Evolutionary conservation across 2,888 invertebrate species (phyloP).

Genomic region (Parelbella ahira): DNA sequence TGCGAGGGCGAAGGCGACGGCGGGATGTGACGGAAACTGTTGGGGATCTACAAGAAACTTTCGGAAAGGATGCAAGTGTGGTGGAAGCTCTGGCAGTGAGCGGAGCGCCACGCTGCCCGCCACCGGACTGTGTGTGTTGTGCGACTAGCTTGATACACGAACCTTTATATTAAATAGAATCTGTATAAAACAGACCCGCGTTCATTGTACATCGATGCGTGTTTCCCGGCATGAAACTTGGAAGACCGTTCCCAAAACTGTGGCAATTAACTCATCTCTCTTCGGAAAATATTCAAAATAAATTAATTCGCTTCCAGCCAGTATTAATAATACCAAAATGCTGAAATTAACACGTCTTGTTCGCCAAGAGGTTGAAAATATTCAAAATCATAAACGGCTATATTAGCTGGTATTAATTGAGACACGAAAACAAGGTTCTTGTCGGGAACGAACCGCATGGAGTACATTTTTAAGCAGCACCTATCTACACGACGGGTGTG

Average conservation of each 20-base stretch:
- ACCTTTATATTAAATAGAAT: conserved; percentile 8
- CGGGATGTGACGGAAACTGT: conserved; percentile 96
- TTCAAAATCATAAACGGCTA: no score
- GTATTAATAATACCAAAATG: no score
- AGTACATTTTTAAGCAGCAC: conserved; percentile 2
- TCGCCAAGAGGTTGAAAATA: no score
- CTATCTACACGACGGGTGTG: conserved; percentile 2
- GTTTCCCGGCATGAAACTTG: conserved; percentile 16
- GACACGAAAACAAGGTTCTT: conserved; percentile 2
- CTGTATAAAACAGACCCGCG: conserved; percentile 4
- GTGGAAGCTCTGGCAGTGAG: conserved; percentile 90
- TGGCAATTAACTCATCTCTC: no score
- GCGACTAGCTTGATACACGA: conserved; percentile 19
- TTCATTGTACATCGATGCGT: conserved; percentile 1
- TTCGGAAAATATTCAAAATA: no score
- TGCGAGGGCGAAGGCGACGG: conserved; percentile 77
- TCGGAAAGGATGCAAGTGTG: conserved; percentile 93
- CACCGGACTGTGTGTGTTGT: conserved; percentile 23
- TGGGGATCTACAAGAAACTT: conserved; percentile 94
- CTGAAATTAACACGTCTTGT: no score
- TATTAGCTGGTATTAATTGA: no score
- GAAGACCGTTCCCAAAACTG: no score
- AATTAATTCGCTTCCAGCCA: no score
- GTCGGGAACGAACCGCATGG: conserved; percentile 11
- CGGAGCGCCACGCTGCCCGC: no score